Evolutionary conservation across 2,113 vertebrate genomes (phyloP).

Genomic region (Poeciliopsis turrubarensis): DNA sequence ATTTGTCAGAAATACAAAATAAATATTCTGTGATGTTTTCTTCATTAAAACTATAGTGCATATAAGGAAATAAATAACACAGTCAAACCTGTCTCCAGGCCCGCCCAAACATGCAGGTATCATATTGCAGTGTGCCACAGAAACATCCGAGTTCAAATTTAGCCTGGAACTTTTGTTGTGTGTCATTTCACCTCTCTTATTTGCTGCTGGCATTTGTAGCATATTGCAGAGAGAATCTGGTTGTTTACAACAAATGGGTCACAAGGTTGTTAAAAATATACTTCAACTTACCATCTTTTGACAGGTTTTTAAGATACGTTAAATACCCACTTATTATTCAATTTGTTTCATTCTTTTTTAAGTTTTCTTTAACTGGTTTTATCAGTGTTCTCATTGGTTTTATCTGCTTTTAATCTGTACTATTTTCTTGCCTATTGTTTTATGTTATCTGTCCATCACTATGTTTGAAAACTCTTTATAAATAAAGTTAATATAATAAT

Average conservation of each 20-base stretch:
- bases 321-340: no score
- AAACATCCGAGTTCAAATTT: slow-evolving; percentile 48
- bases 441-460: no score
- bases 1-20: no score
- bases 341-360: no score
- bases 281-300: neutral
- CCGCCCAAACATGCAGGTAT: slow-evolving; percentile 24
- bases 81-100: neutral
- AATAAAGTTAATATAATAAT: no score
- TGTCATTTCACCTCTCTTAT: slow-evolving; percentile 18
- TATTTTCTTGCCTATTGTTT: no score
- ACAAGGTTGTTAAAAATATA: neutral
- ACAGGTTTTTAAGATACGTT: no score
- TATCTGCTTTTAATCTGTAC: no score
- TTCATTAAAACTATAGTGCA: neutral
- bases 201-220: slow-evolving; percentile 15
- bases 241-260: neutral
- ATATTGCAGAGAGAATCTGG: neutral
- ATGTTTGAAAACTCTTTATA: no score
- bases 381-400: no score
- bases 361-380: no score
- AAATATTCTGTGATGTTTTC: no score
- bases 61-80: neutral
- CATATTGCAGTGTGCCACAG: slow-evolving; percentile 31
- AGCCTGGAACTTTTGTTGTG: slow-evolving; percentile 52